phyloP scores from a whole-genome alignment of 2,113 vertebrate species.

The human region DNA sequence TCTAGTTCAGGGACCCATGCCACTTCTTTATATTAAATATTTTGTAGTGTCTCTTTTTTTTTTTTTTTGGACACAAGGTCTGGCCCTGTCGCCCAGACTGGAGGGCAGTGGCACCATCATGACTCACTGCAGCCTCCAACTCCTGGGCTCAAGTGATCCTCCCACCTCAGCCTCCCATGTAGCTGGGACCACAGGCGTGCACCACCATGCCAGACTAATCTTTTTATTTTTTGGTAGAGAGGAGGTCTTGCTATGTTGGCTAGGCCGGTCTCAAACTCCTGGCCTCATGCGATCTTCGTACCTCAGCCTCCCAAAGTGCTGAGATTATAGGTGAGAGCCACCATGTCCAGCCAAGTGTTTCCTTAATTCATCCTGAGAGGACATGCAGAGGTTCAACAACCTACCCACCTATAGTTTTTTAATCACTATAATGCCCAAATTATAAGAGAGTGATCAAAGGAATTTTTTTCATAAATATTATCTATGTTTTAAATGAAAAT shows the following conservation, averaged over 20 bases:
- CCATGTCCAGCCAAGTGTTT: neutral
- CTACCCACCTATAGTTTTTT: neutral
- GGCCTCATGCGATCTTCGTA: no score
- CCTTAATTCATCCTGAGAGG: neutral
- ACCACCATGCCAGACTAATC: no score
- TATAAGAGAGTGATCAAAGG: neutral
- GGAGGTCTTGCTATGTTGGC: no score
- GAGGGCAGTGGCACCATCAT: neutral
- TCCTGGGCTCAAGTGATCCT: no score
- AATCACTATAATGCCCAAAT: neutral
- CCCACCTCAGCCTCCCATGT: no score
- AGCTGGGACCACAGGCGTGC: no score
- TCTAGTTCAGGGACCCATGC: neutral
- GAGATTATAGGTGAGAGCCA: no score
- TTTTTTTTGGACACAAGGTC: neutral
- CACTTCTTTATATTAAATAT: neutral
- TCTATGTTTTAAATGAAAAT: neutral
- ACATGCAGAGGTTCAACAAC: neutral
- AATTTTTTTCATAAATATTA: neutral
- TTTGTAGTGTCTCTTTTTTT: neutral
- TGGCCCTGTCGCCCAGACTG: neutral
- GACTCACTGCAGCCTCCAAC: neutral
- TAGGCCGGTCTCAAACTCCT: no score
- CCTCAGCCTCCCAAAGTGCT: no score
- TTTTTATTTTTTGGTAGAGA: no score